Conservation (phyloP, 1,140 invertebrate genomes). For the Thaumetopoea pityocampa region DNA sequence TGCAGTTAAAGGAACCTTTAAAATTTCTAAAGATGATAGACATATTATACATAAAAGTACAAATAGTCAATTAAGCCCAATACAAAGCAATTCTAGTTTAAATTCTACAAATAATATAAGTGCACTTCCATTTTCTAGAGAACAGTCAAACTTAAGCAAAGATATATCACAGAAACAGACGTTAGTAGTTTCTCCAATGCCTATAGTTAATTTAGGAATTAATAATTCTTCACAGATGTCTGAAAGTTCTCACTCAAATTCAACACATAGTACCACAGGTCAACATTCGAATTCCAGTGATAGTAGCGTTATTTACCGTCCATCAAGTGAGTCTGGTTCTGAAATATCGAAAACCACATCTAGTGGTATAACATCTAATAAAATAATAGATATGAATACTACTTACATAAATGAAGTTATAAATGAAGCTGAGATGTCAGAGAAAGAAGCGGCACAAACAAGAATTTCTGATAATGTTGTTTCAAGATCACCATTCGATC, state of each 20-base stretch:
- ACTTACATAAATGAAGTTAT: slow-evolving; percentile 71
- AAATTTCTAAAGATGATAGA: slow-evolving; percentile 77
- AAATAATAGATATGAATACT: slow-evolving; percentile 76
- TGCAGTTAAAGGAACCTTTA: slow-evolving; percentile 90
- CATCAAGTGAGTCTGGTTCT: slow-evolving; percentile 81
- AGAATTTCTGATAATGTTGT: slow-evolving; percentile 35
- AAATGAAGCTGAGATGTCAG: slow-evolving; percentile 65
- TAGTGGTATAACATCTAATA: slow-evolving; percentile 67
- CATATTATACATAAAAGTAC: slow-evolving; percentile 62
- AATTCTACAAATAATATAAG: slow-evolving; percentile 70
- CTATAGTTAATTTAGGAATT: slow-evolving; percentile 55
- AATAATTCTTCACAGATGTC: slow-evolving; percentile 72
- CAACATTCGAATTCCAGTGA: slow-evolving; percentile 81
- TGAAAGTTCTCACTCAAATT: slow-evolving; percentile 78
- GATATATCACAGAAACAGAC: slow-evolving; percentile 76
- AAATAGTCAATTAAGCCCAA: slow-evolving; percentile 74
- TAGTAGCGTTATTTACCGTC: slow-evolving; percentile 82
- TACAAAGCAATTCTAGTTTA: slow-evolving; percentile 77
- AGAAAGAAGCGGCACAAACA: slow-evolving; percentile 65
- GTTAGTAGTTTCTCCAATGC: slow-evolving; percentile 87
- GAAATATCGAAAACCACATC: slow-evolving; percentile 73
- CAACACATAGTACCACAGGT: slow-evolving; percentile 77
- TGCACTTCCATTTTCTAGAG: slow-evolving; percentile 67
- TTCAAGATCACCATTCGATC: slow-evolving; percentile 44
- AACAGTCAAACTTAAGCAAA: slow-evolving; percentile 72